Conservation (phyloP, 2,797 vertebrate species). For the Rhinatrema bivittatum region DNA sequence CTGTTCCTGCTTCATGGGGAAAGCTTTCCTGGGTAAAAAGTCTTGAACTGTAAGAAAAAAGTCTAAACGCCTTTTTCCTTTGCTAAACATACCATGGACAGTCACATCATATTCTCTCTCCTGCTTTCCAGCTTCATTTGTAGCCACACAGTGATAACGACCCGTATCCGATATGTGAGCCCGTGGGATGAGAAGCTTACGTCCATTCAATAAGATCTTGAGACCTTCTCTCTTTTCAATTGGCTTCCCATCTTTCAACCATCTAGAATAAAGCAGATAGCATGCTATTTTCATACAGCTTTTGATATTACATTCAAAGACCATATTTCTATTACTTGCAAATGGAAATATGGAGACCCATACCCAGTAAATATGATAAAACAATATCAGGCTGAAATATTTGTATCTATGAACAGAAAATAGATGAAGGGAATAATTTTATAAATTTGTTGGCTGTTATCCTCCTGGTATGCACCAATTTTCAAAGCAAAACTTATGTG, state of each 20-base stretch:
- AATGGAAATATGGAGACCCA: no score
- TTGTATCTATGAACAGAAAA: no score
- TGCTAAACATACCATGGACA: slow-evolving; percentile 71
- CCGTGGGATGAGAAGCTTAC: slow-evolving; percentile 69
- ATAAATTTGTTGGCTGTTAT: no score
- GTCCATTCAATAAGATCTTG: slow-evolving; percentile 63
- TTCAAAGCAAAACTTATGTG: no score
- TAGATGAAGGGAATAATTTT: no score
- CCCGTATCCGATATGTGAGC: slow-evolving; percentile 79
- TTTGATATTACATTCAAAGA: no score
- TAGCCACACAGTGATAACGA: slow-evolving; percentile 80
- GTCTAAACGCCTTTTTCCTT: neutral
- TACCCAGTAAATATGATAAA: no score
- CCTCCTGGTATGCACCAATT: no score
- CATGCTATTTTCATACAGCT: no score
- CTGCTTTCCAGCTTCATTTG: slow-evolving; percentile 77
- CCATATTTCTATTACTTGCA: no score
- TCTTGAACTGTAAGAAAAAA: no score
- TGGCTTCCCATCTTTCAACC: slow-evolving; percentile 74
- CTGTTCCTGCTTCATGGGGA: neutral
- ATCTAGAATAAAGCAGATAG: slow-evolving; percentile 50
- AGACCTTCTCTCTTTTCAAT: slow-evolving; percentile 60
- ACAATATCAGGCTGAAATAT: no score
- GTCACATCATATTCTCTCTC: slow-evolving; percentile 76
- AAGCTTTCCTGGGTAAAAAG: neutral